Evolutionary conservation across 2,113 vertebrate genomes (phyloP).

Genomic region (Bostrychus sinensis): DNA sequence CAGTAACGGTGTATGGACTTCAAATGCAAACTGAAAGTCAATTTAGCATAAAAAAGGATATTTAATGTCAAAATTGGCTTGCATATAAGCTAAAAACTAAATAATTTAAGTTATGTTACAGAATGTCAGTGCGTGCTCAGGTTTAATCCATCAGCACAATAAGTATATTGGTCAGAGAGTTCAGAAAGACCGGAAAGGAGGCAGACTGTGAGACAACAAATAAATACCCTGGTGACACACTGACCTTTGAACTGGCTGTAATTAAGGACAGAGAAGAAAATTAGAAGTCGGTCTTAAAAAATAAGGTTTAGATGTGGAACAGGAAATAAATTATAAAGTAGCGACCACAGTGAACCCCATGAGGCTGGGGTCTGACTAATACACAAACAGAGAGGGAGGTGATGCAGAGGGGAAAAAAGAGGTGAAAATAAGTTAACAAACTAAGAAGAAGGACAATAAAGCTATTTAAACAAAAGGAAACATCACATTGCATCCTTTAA

Average conservation of each 20-base stretch:
- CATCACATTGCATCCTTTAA: too few species aligned
- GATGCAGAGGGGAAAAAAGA: neutral
- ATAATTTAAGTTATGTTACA: too few species aligned
- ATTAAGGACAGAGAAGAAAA: slow-evolving; percentile 42
- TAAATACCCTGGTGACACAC: slow-evolving; percentile 10
- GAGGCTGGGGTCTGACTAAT: slow-evolving; percentile 39
- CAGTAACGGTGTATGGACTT: too few species aligned
- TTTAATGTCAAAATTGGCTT: too few species aligned
- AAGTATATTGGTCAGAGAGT: slow-evolving; percentile 31
- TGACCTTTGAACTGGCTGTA: slow-evolving; percentile 17
- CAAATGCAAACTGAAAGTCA: too few species aligned
- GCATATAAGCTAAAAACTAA: too few species aligned
- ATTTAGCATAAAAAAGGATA: too few species aligned
- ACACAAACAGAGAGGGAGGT: slow-evolving; percentile 17
- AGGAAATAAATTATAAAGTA: slow-evolving; percentile 41
- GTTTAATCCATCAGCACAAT: too few species aligned
- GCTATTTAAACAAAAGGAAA: neutral
- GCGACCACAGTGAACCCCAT: slow-evolving; percentile 34
- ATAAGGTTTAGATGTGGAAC: slow-evolving; percentile 28
- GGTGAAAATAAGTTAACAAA: neutral
- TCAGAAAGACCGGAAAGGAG: slow-evolving; percentile 28
- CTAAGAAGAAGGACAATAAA: neutral
- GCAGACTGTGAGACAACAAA: slow-evolving; percentile 11
- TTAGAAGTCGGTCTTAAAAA: slow-evolving; percentile 20
- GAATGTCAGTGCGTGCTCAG: too few species aligned